Conservation (phyloP, 2,113 vertebrate species). For the Tetraodon nigroviridis region DNA sequence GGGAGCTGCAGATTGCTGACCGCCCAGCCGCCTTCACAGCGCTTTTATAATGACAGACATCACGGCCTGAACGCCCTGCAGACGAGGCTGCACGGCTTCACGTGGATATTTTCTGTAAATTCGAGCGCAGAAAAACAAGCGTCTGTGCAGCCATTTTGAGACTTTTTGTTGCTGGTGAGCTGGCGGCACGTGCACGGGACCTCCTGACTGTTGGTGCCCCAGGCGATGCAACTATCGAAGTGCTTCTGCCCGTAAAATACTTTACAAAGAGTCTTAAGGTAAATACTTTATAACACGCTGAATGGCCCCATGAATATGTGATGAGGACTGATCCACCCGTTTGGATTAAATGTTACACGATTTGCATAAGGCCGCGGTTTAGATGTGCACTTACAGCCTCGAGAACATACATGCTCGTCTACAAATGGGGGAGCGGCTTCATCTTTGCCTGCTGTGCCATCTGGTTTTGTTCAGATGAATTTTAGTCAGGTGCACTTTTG, state of each 20-base stretch:
- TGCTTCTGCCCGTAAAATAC: constrained; percentile 37
- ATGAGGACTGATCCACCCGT: constrained; percentile 32
- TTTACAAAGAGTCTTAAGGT: constrained; percentile 39
- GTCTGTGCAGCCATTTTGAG: constrained; percentile 42
- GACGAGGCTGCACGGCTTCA: constrained; percentile 64
- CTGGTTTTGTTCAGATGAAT: constrained; percentile 39
- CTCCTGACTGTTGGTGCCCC: constrained; percentile 27
- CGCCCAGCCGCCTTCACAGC: constrained; percentile 54
- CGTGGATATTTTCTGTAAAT: constrained; percentile 62
- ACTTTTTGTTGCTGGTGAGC: constrained; percentile 23
- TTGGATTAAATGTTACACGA: constrained; percentile 23
- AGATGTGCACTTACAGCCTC: not conserved
- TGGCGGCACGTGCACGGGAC: constrained; percentile 40
- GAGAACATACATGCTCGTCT: not conserved
- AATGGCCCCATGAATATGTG: constrained; percentile 47
- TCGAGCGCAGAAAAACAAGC: constrained; percentile 50
- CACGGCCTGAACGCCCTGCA: constrained; percentile 64
- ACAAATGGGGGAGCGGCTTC: not conserved
- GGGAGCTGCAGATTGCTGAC: constrained; percentile 59
- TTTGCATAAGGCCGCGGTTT: constrained; percentile 19
- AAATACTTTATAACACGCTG: constrained; percentile 51
- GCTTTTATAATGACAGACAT: constrained; percentile 71
- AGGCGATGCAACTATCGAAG: constrained; percentile 46
- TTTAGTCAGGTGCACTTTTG: constrained; percentile 24
- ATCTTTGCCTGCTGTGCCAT: constrained; percentile 27